Conservation (phyloP, 2,797 vertebrate species). For the Cynopterus sphinx region DNA sequence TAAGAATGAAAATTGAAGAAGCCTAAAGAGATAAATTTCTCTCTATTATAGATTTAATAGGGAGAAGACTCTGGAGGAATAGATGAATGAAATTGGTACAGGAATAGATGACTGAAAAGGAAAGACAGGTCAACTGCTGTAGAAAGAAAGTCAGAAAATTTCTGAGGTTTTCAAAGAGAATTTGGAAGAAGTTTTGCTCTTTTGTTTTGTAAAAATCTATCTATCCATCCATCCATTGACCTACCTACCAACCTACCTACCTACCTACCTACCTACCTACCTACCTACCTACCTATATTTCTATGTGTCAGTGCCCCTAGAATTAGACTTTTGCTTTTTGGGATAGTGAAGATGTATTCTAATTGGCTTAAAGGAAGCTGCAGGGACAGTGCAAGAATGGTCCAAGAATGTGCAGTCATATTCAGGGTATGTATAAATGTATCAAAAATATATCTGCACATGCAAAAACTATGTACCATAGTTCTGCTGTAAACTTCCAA, state of each 20-base stretch:
- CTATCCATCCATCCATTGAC: background rate
- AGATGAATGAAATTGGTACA: background rate
- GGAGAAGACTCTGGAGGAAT: background rate
- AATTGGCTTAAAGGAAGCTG: background rate
- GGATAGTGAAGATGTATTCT: background rate
- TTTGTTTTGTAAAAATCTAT: conserved; percentile 3
- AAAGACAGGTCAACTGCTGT: background rate
- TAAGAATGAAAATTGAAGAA: background rate
- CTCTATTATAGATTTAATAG: background rate
- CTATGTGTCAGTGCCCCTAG: background rate
- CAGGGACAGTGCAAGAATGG: background rate
- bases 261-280: too few species aligned
- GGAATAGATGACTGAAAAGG: background rate
- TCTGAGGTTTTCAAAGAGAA: background rate
- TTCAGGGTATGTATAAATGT: background rate
- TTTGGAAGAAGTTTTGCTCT: background rate
- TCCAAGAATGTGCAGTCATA: background rate
- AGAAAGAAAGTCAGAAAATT: background rate
- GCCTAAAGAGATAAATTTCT: background rate
- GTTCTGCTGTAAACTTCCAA: conserved; percentile 20
- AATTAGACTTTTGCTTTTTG: background rate
- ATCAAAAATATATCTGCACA: background rate
- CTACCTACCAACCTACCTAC: too few species aligned
- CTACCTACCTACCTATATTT: too few species aligned
- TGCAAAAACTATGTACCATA: background rate